Conservation (phyloP, 1,140 invertebrate species). For the Caligus rogercresseyi region DNA sequence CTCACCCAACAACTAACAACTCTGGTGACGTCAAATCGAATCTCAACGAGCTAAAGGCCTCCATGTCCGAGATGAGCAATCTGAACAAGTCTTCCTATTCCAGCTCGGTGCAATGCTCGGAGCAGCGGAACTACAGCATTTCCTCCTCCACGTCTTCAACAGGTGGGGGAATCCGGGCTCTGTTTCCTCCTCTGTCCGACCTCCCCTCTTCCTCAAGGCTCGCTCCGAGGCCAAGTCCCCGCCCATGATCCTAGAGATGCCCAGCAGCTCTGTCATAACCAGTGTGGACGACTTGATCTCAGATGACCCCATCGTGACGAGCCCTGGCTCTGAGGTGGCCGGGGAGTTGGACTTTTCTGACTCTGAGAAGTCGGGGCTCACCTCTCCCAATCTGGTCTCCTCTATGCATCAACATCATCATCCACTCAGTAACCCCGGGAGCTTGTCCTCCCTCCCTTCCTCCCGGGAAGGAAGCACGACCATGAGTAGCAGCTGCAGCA, state of each 20-base stretch:
- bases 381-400: conserved; percentile 16
- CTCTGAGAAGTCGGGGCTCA: background rate
- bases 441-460: background rate
- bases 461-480: background rate
- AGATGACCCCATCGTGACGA: conserved; percentile 14
- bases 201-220: background rate
- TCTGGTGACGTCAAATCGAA: conserved; percentile 2
- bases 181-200: background rate
- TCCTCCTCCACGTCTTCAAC: background rate
- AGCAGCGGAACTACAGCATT: background rate
- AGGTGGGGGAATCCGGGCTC: background rate
- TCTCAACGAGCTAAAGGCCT: conserved; percentile 7
- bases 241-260: background rate
- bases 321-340: conserved; percentile 3
- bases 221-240: conserved; percentile 1
- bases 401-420: background rate
- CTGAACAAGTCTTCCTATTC: background rate
- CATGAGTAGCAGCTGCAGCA: conserved; percentile 1
- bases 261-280: background rate
- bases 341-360: background rate
- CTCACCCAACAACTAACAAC: too few relatives aligned
- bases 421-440: background rate
- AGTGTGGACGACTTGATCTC: background rate
- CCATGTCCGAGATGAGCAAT: conserved; percentile 18
- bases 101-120: background rate